Evolutionary conservation across 2,113 vertebrate genomes (phyloP).

Genomic region (Candoia aspera): DNA sequence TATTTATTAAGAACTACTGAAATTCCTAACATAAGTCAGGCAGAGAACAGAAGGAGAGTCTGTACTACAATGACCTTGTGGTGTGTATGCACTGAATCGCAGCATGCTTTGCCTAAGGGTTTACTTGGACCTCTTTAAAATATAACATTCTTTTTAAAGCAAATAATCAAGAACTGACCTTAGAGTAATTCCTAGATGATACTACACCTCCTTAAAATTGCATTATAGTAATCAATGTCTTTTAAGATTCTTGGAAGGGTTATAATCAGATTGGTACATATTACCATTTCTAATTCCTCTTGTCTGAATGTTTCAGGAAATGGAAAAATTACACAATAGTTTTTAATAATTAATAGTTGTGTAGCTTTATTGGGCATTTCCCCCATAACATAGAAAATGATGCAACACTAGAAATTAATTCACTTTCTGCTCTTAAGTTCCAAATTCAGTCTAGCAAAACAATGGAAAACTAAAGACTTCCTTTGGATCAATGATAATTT

Average conservation of each 20-base stretch:
- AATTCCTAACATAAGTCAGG: not conserved
- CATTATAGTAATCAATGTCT: not conserved
- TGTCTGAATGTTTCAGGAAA: not conserved
- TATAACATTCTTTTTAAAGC: not conserved
- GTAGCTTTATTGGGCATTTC: not conserved
- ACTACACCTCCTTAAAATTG: not conserved
- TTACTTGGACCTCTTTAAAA: not conserved
- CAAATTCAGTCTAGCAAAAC: not conserved
- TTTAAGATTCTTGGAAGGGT: not conserved
- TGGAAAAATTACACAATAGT: not conserved
- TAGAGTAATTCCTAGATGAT: not conserved
- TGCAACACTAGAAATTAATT: not conserved
- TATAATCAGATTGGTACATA: not conserved
- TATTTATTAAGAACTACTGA: conserved; percentile 15
- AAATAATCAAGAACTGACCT: not conserved
- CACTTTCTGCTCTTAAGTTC: not conserved
- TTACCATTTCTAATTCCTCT: not conserved
- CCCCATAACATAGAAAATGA: not conserved
- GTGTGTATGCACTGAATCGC: not conserved
- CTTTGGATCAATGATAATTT: not conserved
- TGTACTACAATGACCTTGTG: not conserved
- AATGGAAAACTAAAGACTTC: not conserved
- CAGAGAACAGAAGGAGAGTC: not conserved
- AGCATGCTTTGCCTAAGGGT: not conserved
- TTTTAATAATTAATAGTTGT: not conserved